Percentiles rank a stretch among this genome's conserved stretches.
These are phyloP conservation scores for Microtus pennsylvanicus DNA, from an alignment of 2,113 vertebrate species.

Conservation along the genomic window DNA sequence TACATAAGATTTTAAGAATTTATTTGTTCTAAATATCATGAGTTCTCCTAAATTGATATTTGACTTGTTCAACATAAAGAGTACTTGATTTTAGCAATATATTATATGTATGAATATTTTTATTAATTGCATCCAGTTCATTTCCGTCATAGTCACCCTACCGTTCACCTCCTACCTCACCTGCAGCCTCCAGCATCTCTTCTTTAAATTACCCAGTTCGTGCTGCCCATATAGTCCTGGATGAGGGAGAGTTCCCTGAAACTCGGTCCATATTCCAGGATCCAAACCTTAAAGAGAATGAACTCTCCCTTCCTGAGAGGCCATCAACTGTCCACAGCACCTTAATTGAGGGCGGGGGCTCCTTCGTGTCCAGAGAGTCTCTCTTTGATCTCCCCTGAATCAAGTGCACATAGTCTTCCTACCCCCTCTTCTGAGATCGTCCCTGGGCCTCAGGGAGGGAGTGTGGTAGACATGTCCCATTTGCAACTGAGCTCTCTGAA, in stretches of 20 bases:
- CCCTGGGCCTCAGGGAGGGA: neutral
- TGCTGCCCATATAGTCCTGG: neutral
- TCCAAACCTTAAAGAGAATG: neutral
- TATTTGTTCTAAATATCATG: neutral
- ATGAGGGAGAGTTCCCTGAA: neutral
- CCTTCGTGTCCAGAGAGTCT: too few relatives aligned
- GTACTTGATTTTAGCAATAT: neutral
- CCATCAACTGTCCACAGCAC: neutral
- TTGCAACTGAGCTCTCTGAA: neutral
- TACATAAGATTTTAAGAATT: conserved; percentile 8
- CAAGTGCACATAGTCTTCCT: too few relatives aligned
- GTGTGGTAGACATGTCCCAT: neutral
- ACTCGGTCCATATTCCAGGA: too few relatives aligned
- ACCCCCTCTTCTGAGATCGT: too few relatives aligned
- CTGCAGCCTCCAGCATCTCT: too few relatives aligned
- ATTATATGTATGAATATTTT: neutral
- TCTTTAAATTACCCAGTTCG: neutral
- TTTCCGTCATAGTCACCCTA: neutral
- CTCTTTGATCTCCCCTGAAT: neutral
- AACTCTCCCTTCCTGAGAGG: neutral
- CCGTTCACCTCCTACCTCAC: neutral
- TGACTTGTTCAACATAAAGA: neutral
- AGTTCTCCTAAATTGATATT: neutral
- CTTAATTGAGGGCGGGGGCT: neutral
- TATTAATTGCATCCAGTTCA: too few relatives aligned